Conservation (phyloP, 1,140 invertebrate genomes). For the Zaprionus ghesquierei region DNA sequence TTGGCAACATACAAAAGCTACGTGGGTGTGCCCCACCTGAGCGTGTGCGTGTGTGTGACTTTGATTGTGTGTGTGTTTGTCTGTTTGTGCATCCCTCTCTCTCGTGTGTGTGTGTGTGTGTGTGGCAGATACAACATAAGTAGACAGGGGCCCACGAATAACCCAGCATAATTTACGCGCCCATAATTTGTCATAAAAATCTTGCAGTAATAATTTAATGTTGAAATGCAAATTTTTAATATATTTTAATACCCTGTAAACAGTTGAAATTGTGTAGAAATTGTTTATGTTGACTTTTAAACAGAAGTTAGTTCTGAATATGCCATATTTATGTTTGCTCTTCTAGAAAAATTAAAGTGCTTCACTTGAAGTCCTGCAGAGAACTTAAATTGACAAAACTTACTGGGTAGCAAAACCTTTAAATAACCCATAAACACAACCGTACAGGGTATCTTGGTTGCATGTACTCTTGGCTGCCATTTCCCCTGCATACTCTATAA, state of each 20-base stretch:
- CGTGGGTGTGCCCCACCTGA: conserved; percentile 39
- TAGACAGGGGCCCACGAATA: conserved; percentile 35
- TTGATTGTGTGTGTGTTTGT: conserved; percentile 19
- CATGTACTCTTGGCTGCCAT: neutral
- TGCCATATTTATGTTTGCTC: neutral
- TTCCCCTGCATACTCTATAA: conserved; percentile 51
- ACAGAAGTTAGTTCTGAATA: neutral
- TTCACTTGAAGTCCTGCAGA: neutral
- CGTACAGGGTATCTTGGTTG: neutral
- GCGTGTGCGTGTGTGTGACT: conserved; percentile 4
- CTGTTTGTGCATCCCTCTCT: conserved; percentile 42
- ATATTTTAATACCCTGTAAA: conserved; percentile 57
- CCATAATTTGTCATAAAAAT: conserved; percentile 82
- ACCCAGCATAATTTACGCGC: conserved; percentile 75
- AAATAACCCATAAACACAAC: neutral
- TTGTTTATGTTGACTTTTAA: conserved; percentile 2
- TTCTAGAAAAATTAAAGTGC: neutral
- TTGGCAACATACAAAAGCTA: conserved; percentile 53
- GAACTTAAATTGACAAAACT: neutral
- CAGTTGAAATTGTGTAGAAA: conserved; percentile 40
- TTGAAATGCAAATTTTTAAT: conserved; percentile 80
- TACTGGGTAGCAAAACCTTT: neutral
- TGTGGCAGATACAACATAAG: conserved; percentile 54
- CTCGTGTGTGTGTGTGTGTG: too few relatives aligned
- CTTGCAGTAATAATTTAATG: conserved; percentile 78